phyloP scores from a whole-genome alignment of 2,888 invertebrate genomes.

The Drosophila mimetica region DNA sequence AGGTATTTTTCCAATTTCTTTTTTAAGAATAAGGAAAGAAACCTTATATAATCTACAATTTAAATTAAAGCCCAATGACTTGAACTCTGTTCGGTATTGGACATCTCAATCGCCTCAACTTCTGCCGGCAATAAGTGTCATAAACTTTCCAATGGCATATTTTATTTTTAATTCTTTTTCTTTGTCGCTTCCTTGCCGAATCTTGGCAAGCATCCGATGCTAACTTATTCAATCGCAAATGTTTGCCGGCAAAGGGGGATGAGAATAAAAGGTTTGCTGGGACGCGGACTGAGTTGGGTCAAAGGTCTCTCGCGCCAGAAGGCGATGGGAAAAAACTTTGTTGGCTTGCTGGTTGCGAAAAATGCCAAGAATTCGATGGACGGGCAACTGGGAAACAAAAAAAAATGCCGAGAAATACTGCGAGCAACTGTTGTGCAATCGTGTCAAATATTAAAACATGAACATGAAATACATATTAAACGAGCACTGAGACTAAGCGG shows the following conservation, averaged over 20 bases:
- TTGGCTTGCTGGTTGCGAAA: constrained; percentile 26
- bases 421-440: constrained; percentile 68
- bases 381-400: constrained; percentile 21
- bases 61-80: constrained; percentile 1
- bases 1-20: no score
- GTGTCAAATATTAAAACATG: constrained; percentile 81
- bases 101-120: constrained; percentile 29
- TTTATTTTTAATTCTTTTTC: constrained; percentile 33
- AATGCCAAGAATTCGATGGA: constrained; percentile 40
- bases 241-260: constrained; percentile 18
- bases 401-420: constrained; percentile 11
- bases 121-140: constrained; percentile 46
- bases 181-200: constrained; percentile 23
- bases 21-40: no score
- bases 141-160: constrained; percentile 41
- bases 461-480: constrained; percentile 81
- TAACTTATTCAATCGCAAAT: constrained; percentile 71
- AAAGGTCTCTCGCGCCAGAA: constrained; percentile 29
- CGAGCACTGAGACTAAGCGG: constrained; percentile 46
- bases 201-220: constrained; percentile 38
- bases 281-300: constrained; percentile 24
- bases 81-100: background rate
- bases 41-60: no score
- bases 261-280: constrained; percentile 8
- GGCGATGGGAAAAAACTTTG: constrained; percentile 45